Percentiles rank a stretch among this genome's conserved stretches.
These are phyloP conservation scores for Drosophila setosimentum DNA, from an alignment of 2,888 invertebrate species.

Conservation along the genomic window DNA sequence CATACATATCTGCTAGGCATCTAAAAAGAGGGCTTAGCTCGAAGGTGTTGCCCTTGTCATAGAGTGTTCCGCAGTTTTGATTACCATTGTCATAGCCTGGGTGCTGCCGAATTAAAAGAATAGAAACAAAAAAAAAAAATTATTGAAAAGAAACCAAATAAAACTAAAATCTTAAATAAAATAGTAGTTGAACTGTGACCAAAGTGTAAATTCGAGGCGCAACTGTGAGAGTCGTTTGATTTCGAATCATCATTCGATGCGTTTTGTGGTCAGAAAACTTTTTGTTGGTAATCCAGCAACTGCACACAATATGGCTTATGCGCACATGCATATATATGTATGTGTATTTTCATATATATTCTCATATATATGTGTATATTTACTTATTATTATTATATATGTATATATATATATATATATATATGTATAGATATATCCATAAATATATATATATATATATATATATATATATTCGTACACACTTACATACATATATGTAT, in stretches of 20 bases:
- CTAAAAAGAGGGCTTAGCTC: constrained; percentile 9
- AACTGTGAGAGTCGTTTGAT: constrained; percentile 70
- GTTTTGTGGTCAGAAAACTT: constrained; percentile 43
- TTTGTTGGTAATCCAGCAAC: constrained; percentile 34
- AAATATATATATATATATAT: not conserved
- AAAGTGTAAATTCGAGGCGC: constrained; percentile 38
- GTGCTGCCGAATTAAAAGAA: constrained; percentile 48
- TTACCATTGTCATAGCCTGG: constrained; percentile 85
- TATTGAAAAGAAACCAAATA: constrained; percentile 7
- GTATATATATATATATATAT: not conserved
- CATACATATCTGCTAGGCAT: not conserved
- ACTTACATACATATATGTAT: not conserved
- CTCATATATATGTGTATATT: not conserved
- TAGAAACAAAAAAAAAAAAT: constrained; percentile 24
- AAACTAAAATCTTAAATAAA: not conserved
- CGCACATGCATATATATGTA: constrained; percentile 6
- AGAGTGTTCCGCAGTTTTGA: constrained; percentile 58
- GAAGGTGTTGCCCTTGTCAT: constrained; percentile 14
- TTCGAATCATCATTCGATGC: constrained; percentile 57
- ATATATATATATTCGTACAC: constrained; percentile 3
- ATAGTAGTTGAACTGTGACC: constrained; percentile 19
- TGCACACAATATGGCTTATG: constrained; percentile 18
- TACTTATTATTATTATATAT: constrained; percentile 7
- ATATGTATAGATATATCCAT: not conserved
- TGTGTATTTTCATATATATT: constrained; percentile 5